Base-by-base conservation (phyloP, 2,797 vertebrate species). In the Falco cherrug region DNA sequence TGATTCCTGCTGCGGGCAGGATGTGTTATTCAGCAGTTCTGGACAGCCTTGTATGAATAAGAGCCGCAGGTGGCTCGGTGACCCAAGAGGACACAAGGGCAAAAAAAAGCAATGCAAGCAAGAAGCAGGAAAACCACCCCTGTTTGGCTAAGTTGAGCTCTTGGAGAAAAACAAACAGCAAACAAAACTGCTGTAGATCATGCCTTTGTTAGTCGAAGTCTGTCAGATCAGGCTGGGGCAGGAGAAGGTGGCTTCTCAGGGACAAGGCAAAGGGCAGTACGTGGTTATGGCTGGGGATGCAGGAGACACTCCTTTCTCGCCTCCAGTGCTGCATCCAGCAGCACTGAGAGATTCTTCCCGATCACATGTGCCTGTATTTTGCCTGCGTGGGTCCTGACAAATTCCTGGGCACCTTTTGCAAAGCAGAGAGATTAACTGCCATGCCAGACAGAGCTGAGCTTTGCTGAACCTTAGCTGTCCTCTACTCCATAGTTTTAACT, bases 41-140 rank as follows among this genome's bases (percentile, higher is more conserved):
- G 85, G 74, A 86, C 47, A 82, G 74, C 78, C 53, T 63, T 74
- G 63, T 45, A 47, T 81, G 76, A 88, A 14, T 65, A 89, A 77
- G 39, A 93, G 71, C 60, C 87, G 87, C 93, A 94, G 84, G 93
- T 95, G 86, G 77, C 21, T 80, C 92, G 90, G 77, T 94, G 78
- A 87, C n/a, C 51, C 1, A 0, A 53, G 83, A 83, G 80, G 53
- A 94, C 25, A 73, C 35, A 84, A 87, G 74, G 80, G 56, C 4
- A 57, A 35, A 76, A 77, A 48, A 50, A 75, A 3, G 28, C 57
- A 65, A 51, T 45, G 86, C 68, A 87, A 93, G 45, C 29, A 84
- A 92, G 88, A 90, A 79, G 68, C 64, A 89, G 60, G 53, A 63
- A 91, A 93, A 95, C 39, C 84, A 80, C 57, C 78, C 92, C 64